Conservation (phyloP, 1,140 invertebrate genomes). For the Parapsyche elsis region DNA sequence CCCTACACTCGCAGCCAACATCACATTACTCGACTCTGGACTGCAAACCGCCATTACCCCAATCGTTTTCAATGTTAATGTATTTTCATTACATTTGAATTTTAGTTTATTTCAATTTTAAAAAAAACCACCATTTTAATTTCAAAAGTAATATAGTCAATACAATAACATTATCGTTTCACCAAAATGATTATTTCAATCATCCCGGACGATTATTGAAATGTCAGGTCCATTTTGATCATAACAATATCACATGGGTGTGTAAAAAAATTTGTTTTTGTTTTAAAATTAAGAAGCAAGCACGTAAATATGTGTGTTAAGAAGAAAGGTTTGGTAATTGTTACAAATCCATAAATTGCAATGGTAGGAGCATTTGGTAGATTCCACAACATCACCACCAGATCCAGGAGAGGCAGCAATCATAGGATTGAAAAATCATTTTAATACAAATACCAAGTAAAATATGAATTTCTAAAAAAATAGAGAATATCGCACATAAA, state of each 20-base stretch:
- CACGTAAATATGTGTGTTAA: too few species aligned
- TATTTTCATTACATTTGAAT: neutral
- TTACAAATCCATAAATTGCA: conserved; percentile 23
- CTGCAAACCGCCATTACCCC: conserved; percentile 59
- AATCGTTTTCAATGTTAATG: conserved; percentile 58
- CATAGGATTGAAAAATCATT: conserved; percentile 69
- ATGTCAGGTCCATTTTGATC: too few species aligned
- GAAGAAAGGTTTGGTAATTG: neutral
- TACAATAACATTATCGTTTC: too few species aligned
- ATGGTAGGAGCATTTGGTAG: conserved; percentile 27
- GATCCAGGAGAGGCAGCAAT: conserved; percentile 69
- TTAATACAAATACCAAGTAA: conserved; percentile 56
- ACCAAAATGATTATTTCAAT: too few species aligned
- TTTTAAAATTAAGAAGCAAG: too few species aligned
- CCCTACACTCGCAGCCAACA: conserved; percentile 70
- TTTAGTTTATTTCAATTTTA: neutral
- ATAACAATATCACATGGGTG: too few species aligned
- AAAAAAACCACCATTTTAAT: too few species aligned
- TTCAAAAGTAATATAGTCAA: too few species aligned
- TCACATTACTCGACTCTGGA: conserved; percentile 72
- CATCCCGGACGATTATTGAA: neutral
- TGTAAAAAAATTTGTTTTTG: too few species aligned
- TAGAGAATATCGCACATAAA: neutral
- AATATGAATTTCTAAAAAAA: too few species aligned
- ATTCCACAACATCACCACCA: conserved; percentile 33